phyloP scores from a whole-genome alignment of 2,797 vertebrate genomes.

The Thunnus albacares region DNA sequence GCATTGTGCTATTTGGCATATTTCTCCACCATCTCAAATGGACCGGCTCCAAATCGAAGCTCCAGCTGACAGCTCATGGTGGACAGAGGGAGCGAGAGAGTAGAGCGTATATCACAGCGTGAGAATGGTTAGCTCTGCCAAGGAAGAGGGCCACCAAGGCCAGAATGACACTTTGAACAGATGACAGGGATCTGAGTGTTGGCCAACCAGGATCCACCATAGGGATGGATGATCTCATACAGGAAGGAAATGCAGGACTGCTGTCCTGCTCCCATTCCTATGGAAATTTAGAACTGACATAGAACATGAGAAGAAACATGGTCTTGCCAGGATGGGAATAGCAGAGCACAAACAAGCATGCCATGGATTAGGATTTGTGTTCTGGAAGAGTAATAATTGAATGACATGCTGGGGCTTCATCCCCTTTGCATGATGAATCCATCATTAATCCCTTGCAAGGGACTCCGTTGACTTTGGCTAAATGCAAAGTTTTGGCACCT shows the following conservation, averaged over 20 bases:
- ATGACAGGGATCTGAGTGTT: conserved; percentile 76
- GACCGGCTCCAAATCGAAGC: conserved; percentile 64
- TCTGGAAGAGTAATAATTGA: conserved; percentile 51
- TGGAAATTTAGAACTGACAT: conserved; percentile 15
- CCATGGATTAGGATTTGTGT: conserved; percentile 58
- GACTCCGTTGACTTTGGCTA: conserved; percentile 41
- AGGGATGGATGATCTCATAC: conserved; percentile 74
- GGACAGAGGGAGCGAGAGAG: conserved; percentile 62
- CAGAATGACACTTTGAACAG: conserved; percentile 80
- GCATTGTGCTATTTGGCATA: conserved; percentile 74
- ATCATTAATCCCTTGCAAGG: conserved; percentile 45
- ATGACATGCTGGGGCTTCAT: conserved; percentile 48
- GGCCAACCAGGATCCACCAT: conserved; percentile 75
- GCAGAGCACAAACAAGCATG: conserved; percentile 27
- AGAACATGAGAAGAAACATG: conserved; percentile 8
- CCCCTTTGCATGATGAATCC: conserved; percentile 58
- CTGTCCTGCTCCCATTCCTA: conserved; percentile 31
- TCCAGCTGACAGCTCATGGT: conserved; percentile 68
- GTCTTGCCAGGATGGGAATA: conserved; percentile 9
- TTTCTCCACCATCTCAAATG: conserved; percentile 64
- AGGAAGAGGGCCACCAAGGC: conserved; percentile 62
- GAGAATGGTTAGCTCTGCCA: conserved; percentile 70
- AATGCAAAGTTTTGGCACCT: conserved; percentile 11
- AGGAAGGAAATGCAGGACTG: conserved; percentile 56
- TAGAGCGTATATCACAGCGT: conserved; percentile 63